Evolutionary conservation across 2,113 vertebrate genomes (phyloP), one percentile per base, ranked within the genome.

Genomic region (Phasianus colchicus): DNA sequence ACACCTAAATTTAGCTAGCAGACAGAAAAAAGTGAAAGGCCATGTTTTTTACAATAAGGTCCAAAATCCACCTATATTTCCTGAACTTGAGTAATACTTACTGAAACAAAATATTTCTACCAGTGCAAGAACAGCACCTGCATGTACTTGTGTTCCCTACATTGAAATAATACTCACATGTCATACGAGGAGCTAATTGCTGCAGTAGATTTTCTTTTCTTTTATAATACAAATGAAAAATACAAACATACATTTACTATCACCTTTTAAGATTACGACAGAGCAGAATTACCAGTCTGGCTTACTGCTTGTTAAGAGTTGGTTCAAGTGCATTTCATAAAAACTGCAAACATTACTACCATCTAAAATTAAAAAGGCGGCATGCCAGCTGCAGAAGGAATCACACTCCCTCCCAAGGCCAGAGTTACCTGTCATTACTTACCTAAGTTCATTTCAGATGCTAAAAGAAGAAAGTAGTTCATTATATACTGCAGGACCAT

Each of bases 391-490:
- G 60, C 52, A 86, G 32, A 91, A 47, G 45, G 60, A 84, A 83
- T 19, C 66, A 58, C 48, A 67, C 27, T 47, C 76, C 22, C 74
- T 61, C 83, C 57, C 72, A 55, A n/a, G 14, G 84, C 36, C 81
- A 94, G 86, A 60, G 89, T 97, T 96, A 98, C 97, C 96, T 98
- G 94, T 73, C 3, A 15, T 92, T 96, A 96, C 98, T 98, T 95
- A 98, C 98, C 97, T 87, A 13, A 2, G 14, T 40, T 86, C 93
- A 48, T 5, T 57, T 83, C 89, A 95, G 89, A 82, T 55, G 92
- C 93, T 97, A 96, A 90, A 96, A 96, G 93, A 83, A 95, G 64
- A 94, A 97, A 93, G 91, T 60, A 75, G 93, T 96, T 97, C 95
- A 96, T 92, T 93, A 96, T 79, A 87, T 88, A 95, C 81, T 64